phyloP scores from a whole-genome alignment of 2,113 vertebrate species.

The Sturnira hondurensis region DNA sequence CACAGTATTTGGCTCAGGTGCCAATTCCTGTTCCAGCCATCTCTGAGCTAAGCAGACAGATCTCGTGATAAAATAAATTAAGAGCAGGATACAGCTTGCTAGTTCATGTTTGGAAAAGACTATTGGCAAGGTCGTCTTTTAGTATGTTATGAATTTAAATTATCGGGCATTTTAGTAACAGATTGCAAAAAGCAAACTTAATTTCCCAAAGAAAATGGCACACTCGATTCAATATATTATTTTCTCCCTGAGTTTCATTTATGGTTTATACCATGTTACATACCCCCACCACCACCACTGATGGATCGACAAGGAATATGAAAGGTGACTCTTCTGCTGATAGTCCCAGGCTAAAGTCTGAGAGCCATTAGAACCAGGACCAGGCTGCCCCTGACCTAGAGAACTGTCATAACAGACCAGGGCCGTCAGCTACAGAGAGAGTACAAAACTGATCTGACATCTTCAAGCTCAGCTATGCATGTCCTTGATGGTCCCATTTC shows the following conservation, averaged over 20 bases:
- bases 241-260: background rate
- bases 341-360: background rate
- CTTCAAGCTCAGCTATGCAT: background rate
- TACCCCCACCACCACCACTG: background rate
- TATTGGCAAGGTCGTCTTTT: background rate
- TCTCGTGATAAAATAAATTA: background rate
- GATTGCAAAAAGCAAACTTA: background rate
- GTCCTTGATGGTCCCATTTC: background rate
- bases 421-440: background rate
- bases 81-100: background rate
- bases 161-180: background rate
- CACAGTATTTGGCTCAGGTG: background rate
- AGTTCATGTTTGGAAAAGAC: background rate
- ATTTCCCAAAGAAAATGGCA: background rate
- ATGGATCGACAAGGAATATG: rapidly evolving
- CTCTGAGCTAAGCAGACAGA: background rate
- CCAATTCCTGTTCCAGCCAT: background rate
- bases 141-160: background rate
- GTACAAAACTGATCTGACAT: background rate
- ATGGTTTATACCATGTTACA: background rate
- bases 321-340: background rate
- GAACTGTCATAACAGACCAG: background rate
- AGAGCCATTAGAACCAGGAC: background rate
- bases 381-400: background rate
- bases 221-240: background rate